A percentile compares a stretch with the other conserved stretches of the same genome.
Evolutionary conservation across 2,113 vertebrate species (phyloP).

Genomic region (Lanius ludovicianus): DNA sequence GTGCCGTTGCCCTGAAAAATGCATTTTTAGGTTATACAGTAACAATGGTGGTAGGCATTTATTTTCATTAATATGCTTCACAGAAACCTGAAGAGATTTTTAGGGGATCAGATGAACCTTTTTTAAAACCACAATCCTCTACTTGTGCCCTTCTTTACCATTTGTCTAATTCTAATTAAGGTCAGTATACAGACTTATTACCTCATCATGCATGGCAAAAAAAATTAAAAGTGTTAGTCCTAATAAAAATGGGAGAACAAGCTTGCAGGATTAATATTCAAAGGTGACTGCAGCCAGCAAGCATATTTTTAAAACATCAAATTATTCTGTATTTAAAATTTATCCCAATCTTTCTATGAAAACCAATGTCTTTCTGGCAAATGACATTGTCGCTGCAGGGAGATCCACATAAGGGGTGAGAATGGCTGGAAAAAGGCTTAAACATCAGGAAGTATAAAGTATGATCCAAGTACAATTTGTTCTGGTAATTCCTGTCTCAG

Average conservation of each 20-base stretch:
- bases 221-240: not conserved
- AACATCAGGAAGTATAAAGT: not conserved
- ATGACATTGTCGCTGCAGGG: not conserved
- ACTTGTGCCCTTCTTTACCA: not conserved
- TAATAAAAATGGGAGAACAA: not conserved
- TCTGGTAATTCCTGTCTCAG: not conserved
- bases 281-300: not conserved
- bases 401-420: not conserved
- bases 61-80: not conserved
- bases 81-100: not conserved
- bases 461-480: not conserved
- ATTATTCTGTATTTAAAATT: not conserved
- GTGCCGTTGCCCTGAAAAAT: not conserved
- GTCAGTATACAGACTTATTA: not conserved
- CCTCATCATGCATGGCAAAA: fast-evolving
- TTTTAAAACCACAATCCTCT: not conserved
- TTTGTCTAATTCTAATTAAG: not conserved
- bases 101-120: not conserved
- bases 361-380: not conserved
- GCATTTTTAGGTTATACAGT: not conserved
- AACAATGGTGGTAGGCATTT: not conserved
- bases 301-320: not conserved
- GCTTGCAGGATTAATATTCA: not conserved
- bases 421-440: not conserved
- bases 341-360: not conserved